Conservation (phyloP, 1,140 invertebrate genomes). For the Agrilus planipennis region DNA sequence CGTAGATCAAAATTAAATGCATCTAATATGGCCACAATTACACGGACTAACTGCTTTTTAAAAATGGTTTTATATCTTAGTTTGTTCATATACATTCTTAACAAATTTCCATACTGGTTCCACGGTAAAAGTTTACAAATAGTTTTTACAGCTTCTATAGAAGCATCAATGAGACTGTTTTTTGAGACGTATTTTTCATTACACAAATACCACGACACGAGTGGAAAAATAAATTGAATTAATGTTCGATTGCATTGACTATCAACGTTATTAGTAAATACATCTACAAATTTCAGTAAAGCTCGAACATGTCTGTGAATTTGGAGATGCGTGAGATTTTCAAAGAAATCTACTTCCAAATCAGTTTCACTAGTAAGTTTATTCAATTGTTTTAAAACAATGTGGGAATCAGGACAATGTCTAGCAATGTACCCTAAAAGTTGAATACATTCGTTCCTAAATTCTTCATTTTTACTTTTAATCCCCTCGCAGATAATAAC, state of each 20-base stretch:
- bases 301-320: slow-evolving; percentile 70
- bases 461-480: slow-evolving; percentile 48
- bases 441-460: slow-evolving; percentile 62
- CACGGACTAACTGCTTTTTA: slow-evolving; percentile 71
- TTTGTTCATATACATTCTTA: slow-evolving; percentile 69
- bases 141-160: slow-evolving; percentile 61
- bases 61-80: slow-evolving; percentile 55
- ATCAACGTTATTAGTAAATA: slow-evolving; percentile 43
- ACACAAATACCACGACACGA: slow-evolving; percentile 68
- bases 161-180: slow-evolving; percentile 72
- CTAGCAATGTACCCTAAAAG: slow-evolving; percentile 62
- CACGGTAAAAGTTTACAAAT: slow-evolving; percentile 71
- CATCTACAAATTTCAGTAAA: slow-evolving; percentile 52
- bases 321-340: slow-evolving; percentile 82
- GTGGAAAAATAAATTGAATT: slow-evolving; percentile 73
- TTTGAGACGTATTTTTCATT: slow-evolving; percentile 63
- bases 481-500: slow-evolving; percentile 55
- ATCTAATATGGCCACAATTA: slow-evolving; percentile 75
- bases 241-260: slow-evolving; percentile 55
- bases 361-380: slow-evolving; percentile 60
- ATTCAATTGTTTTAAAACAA: slow-evolving; percentile 61
- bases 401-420: slow-evolving; percentile 56
- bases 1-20: slow-evolving; percentile 87
- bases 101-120: slow-evolving; percentile 70
- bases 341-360: slow-evolving; percentile 85